Conservation (phyloP, 2,888 invertebrate species). For the Pachydiplax longipennis region DNA sequence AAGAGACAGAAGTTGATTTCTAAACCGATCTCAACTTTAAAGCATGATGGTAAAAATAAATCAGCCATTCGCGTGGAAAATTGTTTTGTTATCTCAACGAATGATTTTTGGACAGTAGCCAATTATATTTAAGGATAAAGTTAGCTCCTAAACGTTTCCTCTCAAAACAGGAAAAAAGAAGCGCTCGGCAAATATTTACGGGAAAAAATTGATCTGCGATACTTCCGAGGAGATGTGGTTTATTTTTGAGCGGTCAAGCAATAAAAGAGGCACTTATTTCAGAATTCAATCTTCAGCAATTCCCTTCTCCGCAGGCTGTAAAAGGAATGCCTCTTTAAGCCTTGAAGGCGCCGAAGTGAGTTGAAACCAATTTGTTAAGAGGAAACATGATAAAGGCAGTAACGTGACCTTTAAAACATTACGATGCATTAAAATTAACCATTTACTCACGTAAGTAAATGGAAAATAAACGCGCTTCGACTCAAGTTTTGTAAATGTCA, state of each 20-base stretch:
- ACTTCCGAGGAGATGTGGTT: no score
- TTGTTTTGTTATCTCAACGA: background rate
- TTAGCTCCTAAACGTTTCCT: background rate
- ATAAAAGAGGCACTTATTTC: background rate
- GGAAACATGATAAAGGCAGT: no score
- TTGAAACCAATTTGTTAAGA: no score
- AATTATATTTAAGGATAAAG: background rate
- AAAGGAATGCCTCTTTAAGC: background rate
- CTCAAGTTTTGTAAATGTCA: no score
- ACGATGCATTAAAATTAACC: no score
- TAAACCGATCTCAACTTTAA: background rate
- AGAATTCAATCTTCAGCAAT: background rate
- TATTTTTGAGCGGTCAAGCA: background rate
- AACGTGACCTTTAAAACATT: no score
- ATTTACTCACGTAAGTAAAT: no score
- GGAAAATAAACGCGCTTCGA: no score
- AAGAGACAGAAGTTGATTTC: background rate
- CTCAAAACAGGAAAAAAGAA: background rate
- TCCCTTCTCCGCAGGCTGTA: background rate
- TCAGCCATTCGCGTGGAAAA: background rate
- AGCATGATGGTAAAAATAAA: background rate
- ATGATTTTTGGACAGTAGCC: background rate
- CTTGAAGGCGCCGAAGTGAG: no score
- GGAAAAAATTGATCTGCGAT: no score
- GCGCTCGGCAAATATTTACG: no score